Percentiles rank a stretch among this genome's conserved stretches.
phyloP scores from a whole-genome alignment of 2,797 vertebrate species.

The Rhinophrynus dorsalis region DNA sequence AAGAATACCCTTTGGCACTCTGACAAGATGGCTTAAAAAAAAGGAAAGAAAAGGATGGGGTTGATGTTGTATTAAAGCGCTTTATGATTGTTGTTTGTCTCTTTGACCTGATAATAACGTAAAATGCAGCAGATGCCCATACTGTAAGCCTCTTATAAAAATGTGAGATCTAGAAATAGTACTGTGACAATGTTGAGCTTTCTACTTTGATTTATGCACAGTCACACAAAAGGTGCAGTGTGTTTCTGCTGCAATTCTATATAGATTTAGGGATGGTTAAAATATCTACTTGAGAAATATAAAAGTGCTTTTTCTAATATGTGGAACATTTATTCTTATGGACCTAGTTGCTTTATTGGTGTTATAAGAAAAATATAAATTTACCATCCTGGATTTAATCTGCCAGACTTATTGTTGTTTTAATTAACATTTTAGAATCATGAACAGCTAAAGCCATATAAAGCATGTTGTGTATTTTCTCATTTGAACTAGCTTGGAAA shows the following conservation, averaged over 20 bases:
- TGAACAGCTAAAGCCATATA: neutral
- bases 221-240: constrained; percentile 7
- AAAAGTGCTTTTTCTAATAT: constrained; percentile 17
- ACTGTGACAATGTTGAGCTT: constrained; percentile 1
- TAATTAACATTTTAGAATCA: constrained; percentile 16
- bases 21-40: neutral
- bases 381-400: constrained; percentile 3
- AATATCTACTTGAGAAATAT: constrained; percentile 28
- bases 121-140: constrained; percentile 54
- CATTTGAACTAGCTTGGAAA: neutral
- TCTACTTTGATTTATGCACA: constrained; percentile 29
- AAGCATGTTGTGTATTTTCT: neutral
- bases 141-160: constrained; percentile 21
- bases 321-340: constrained; percentile 3
- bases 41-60: neutral
- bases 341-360: neutral
- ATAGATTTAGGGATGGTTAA: constrained; percentile 29
- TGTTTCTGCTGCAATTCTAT: constrained; percentile 15
- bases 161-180: neutral
- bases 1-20: constrained; percentile 27
- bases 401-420: neutral
- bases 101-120: constrained; percentile 52
- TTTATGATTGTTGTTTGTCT: constrained; percentile 21
- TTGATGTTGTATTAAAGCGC: constrained; percentile 9
- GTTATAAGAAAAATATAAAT: constrained; percentile 1